Base-by-base conservation (phyloP, 2,797 vertebrate species). In the Limnodromus scolopaceus region DNA sequence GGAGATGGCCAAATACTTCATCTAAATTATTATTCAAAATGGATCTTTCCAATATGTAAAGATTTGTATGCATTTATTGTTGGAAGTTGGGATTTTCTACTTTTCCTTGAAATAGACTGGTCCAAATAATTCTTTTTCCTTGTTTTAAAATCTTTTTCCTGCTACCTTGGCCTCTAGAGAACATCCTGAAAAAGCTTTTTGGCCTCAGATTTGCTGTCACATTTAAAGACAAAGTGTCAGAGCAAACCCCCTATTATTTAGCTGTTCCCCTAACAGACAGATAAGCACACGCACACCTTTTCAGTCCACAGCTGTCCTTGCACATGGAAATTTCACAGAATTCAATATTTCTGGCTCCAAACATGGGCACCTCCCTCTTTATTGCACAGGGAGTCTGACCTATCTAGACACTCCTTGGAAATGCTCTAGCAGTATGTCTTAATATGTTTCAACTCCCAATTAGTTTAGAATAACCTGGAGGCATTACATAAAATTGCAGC, bases 391-490 rank as follows among this genome's bases (percentile, higher is more conserved):
- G 38, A 83, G 30, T 11, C 60, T 83, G 83, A 87, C 70, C 57
- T 82, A 54, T 41, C 17, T 77, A 43, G n/a, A 55, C 38, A 6
- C 5, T 58, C 74, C 66, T 83, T 91, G 64, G 81, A 82, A 94
- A 80, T 0, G 0, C 13, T 60, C 39, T 64, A 65, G 71, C 60
- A 63, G 43, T 77, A 66, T n/a, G 16, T 91, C 78, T 91, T 89
- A 53, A 54, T 84, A 54, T 10, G 28, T 94, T 94, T 89, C 92
- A 93, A 23, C 43, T 75, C 60, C 48, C 81, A 89, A 82, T 92
- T 92, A 90, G 85, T 90, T 95, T 80, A 41, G 63, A 91, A 46
- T 76, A 83, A 87, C 70, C 92, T 66, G 75, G 28, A 94, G 75
- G 84, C 83, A 84, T 0, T 3, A 84, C 86, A 90, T 65, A 36